Percentiles rank a stretch among this genome's conserved stretches.
Conservation (phyloP, 2,113 vertebrate genomes). For the Turnix velox region DNA sequence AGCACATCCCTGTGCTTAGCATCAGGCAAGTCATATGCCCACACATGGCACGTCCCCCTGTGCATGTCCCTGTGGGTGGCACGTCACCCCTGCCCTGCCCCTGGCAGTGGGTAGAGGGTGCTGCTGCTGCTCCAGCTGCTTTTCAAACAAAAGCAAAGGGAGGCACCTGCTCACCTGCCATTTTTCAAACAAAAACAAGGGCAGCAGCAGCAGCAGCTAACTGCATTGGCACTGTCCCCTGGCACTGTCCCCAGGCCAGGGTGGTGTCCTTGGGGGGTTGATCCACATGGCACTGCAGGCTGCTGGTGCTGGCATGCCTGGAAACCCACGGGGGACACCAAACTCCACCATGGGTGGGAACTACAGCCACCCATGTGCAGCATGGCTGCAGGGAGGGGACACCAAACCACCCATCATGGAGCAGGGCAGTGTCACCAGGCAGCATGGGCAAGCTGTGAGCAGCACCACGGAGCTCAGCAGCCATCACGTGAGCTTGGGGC, state of each 20-base stretch:
- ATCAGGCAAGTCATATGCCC: neutral
- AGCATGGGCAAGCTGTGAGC: neutral
- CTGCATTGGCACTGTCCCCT: too few species aligned
- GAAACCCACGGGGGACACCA: rapidly evolving
- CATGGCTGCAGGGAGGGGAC: neutral
- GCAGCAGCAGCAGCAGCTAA: too few species aligned
- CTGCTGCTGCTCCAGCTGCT: neutral
- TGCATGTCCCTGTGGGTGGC: rapidly evolving
- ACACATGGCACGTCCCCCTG: neutral
- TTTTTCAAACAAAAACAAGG: too few species aligned
- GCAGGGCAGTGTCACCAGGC: neutral
- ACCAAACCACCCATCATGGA: neutral
- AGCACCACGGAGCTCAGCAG: neutral
- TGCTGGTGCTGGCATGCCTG: rapidly evolving
- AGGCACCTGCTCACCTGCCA: rapidly evolving
- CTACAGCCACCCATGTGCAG: rapidly evolving
- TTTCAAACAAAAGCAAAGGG: neutral
- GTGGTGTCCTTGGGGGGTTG: too few species aligned
- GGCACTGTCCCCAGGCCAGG: neutral
- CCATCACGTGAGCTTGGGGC: constrained; percentile 17
- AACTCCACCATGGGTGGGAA: rapidly evolving
- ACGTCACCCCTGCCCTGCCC: rapidly evolving
- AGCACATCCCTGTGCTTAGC: neutral
- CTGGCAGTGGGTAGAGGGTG: neutral
- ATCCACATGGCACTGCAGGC: neutral